Base-by-base conservation (phyloP, 2,888 invertebrate genomes). In the Chydorus sphaericus region DNA sequence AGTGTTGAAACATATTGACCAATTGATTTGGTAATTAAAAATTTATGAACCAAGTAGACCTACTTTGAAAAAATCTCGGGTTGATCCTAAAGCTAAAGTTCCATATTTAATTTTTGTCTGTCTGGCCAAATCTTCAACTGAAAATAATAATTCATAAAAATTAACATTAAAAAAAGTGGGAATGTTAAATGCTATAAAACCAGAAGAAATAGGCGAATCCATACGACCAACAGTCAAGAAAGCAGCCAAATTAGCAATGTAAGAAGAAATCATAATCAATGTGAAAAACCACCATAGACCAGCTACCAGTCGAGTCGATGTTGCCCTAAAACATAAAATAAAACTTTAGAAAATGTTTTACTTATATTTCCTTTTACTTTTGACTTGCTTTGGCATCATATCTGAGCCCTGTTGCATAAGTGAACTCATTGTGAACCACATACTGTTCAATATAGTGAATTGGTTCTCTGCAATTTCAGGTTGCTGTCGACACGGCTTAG, bases 51-150 rank as follows among this genome's bases (percentile, higher is more conserved):
- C 20, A 3, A 48, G 14, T 54, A 62, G 23, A 49, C 72, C 72
- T 73, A 93, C 96, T 75, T 87, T 80, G 69, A 98, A 98, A 71
- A 97, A 98, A 11, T 85, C 82, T 44, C 86, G 85, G 0, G 97
- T 97, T 1, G 94, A 90, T 51, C 97, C 98, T 38, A 88, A 89
- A 60, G 79, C 77, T 14, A 93, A 71, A 6, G 90, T 88, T 0
- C 98, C 98, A 69, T 97, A 98, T 69, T 93, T 92, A 63, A 98
- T 96, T 70, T 89, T 88, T 0, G 90, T 92, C 71, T 98, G 97
- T 66, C 89, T 90, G 26, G 94, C 90, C 53, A 98, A 76, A 70
- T 96, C 96, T 66, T 96, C 94, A 0, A 91, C 93, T n/a, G n/a
- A n/a, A n/a, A n/a, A n/a, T n/a, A n/a, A n/a, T n/a, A n/a, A n/a